phyloP scores from a whole-genome alignment of 2,888 invertebrate genomes.

The Achlya flavicornis region DNA sequence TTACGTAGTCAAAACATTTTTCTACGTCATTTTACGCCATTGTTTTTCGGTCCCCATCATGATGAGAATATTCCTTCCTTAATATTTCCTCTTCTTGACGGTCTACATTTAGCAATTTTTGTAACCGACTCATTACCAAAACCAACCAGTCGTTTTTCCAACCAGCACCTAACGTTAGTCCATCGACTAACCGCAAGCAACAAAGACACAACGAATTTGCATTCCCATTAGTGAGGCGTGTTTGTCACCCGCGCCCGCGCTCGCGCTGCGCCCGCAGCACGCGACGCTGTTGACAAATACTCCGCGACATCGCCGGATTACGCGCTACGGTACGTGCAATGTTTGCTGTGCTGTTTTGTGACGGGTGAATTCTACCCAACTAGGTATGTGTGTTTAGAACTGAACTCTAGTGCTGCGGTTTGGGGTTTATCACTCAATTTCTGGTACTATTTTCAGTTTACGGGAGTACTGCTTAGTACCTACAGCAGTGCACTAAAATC shows the following conservation, averaged over 20 bases:
- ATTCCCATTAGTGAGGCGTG: conserved; percentile 47
- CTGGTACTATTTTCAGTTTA: background rate
- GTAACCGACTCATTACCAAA: too few species aligned
- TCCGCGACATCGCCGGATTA: conserved; percentile 19
- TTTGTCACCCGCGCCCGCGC: conserved; percentile 35
- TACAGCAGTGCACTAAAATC: too few species aligned
- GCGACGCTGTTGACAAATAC: conserved; percentile 38
- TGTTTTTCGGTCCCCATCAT: too few species aligned
- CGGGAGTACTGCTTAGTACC: background rate
- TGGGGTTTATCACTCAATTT: conserved; percentile 4
- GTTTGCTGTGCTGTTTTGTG: conserved; percentile 12
- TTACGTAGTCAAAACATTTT: too few species aligned
- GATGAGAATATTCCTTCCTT: too few species aligned
- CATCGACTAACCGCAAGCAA: conserved; percentile 2
- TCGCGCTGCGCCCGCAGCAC: conserved; percentile 17
- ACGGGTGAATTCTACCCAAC: conserved; percentile 1
- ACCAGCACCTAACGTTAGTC: background rate
- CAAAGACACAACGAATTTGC: conserved; percentile 46
- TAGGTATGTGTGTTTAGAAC: background rate
- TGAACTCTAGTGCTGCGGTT: background rate
- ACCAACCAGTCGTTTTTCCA: background rate
- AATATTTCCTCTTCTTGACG: too few species aligned
- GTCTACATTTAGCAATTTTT: too few species aligned
- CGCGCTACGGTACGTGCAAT: conserved; percentile 7
- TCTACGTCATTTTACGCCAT: too few species aligned